Evolutionary conservation across 2,888 invertebrate species (phyloP).

Genomic region (Colletes collaris): DNA sequence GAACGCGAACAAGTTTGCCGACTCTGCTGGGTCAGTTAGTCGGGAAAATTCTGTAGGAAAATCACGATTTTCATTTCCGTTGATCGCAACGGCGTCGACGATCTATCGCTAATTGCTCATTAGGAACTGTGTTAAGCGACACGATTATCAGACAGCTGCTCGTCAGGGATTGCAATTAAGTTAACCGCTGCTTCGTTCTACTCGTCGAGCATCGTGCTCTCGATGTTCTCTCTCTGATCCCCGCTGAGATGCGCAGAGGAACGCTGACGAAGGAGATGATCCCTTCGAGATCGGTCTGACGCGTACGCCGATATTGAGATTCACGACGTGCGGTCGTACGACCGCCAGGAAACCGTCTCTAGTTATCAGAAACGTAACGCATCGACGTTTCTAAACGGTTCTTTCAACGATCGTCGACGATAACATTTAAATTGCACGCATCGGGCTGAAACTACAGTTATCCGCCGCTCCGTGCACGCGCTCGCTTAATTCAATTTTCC

Average conservation of each 20-base stretch:
- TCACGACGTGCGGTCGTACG: too few relatives aligned
- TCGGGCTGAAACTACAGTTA: slow-evolving; percentile 20
- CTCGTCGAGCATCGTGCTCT: slow-evolving; percentile 47
- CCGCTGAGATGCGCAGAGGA: slow-evolving; percentile 15
- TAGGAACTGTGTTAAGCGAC: slow-evolving; percentile 48
- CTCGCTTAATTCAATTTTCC: slow-evolving; percentile 22
- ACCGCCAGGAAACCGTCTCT: too few relatives aligned
- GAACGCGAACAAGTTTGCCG: too few relatives aligned
- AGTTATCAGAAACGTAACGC: too few relatives aligned
- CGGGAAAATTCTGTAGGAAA: too few relatives aligned
- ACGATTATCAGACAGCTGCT: slow-evolving; percentile 42
- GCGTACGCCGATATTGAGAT: neutral
- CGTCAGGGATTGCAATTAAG: slow-evolving; percentile 43
- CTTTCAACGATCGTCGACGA: too few relatives aligned
- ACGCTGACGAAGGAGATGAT: neutral
- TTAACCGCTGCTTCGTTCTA: slow-evolving; percentile 58
- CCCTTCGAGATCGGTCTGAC: slow-evolving; percentile 14
- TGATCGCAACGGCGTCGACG: slow-evolving; percentile 10
- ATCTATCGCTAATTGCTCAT: slow-evolving; percentile 59
- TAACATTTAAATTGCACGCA: neutral
- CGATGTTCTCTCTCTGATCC: slow-evolving; percentile 39
- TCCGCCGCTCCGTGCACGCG: neutral
- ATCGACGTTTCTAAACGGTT: too few relatives aligned
- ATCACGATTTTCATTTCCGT: slow-evolving; percentile 22
- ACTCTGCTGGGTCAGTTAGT: too few relatives aligned